A percentile compares a stretch with the other conserved stretches of the same genome.
phyloP scores from a whole-genome alignment of 2,888 invertebrate species.

The Chalcis sispes region DNA sequence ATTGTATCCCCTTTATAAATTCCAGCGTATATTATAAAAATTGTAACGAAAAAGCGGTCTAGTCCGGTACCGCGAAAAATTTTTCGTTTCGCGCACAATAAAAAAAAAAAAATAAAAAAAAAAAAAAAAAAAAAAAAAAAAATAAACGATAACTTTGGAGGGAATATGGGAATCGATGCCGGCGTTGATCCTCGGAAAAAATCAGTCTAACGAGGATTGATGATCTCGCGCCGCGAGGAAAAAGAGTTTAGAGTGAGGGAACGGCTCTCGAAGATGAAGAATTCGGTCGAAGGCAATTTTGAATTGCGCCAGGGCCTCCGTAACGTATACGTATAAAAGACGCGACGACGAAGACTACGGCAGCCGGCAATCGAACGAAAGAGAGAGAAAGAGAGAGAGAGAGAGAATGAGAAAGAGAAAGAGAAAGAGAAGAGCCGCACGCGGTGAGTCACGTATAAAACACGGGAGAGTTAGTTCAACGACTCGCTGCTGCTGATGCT shows the following conservation, averaged over 20 bases:
- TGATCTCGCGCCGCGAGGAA: slow-evolving; percentile 35
- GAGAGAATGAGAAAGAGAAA: too few species aligned
- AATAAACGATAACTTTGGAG: slow-evolving; percentile 12
- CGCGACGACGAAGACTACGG: too few species aligned
- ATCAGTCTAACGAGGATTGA: slow-evolving; percentile 56
- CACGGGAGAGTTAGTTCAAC: slow-evolving; percentile 35
- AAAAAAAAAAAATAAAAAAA: background rate
- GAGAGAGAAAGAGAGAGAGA: too few species aligned
- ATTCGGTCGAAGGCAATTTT: slow-evolving; percentile 51
- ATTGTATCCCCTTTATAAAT: background rate
- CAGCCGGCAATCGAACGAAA: too few species aligned
- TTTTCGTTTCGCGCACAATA: slow-evolving; percentile 15
- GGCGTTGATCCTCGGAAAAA: slow-evolving; percentile 31
- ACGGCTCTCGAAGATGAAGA: background rate
- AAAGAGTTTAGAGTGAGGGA: too few species aligned
- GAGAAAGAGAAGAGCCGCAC: too few species aligned
- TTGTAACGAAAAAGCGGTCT: background rate
- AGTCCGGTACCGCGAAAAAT: slow-evolving; percentile 25
- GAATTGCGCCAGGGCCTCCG: background rate
- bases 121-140: too few species aligned
- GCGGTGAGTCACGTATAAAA: slow-evolving; percentile 50
- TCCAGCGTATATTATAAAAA: background rate
- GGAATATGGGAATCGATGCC: background rate
- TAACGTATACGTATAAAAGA: too few species aligned
- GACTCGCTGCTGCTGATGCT: slow-evolving; percentile 33